These are phyloP conservation scores for Salvelinus sp. DNA, from an alignment of 2,113 vertebrate genomes.

Conservation along the genomic window DNA sequence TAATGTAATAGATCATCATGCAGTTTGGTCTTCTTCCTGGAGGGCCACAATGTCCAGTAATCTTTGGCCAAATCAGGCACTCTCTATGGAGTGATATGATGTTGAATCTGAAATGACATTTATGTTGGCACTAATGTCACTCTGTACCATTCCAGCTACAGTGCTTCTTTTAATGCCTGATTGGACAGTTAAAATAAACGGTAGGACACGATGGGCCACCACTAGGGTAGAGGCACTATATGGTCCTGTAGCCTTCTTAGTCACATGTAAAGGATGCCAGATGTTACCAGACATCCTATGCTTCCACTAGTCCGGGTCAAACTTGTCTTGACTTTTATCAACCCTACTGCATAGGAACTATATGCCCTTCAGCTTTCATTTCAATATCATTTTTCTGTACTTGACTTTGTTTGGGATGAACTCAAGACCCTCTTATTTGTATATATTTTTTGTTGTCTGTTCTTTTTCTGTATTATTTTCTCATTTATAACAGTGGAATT, in stretches of 20 bases:
- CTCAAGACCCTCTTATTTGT: neutral
- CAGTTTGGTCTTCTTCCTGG: slow-evolving; percentile 12
- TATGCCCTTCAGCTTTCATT: neutral
- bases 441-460: neutral
- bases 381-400: neutral
- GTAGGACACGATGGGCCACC: too few species aligned
- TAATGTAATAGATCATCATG: slow-evolving; percentile 10
- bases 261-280: too few species aligned
- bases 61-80: neutral
- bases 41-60: slow-evolving; percentile 8
- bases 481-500: neutral
- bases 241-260: too few species aligned
- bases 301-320: neutral
- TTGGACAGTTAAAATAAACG: too few species aligned
- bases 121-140: too few species aligned
- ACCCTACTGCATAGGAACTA: neutral
- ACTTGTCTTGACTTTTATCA: neutral
- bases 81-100: neutral
- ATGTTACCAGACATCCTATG: neutral
- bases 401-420: neutral
- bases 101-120: neutral
- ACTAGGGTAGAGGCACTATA: too few species aligned
- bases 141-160: too few species aligned
- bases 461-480: neutral
- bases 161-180: too few species aligned